Evolutionary conservation across 2,888 invertebrate genomes (phyloP), one percentile per base, ranked within the genome.

Genomic region (Tachina grossa): DNA sequence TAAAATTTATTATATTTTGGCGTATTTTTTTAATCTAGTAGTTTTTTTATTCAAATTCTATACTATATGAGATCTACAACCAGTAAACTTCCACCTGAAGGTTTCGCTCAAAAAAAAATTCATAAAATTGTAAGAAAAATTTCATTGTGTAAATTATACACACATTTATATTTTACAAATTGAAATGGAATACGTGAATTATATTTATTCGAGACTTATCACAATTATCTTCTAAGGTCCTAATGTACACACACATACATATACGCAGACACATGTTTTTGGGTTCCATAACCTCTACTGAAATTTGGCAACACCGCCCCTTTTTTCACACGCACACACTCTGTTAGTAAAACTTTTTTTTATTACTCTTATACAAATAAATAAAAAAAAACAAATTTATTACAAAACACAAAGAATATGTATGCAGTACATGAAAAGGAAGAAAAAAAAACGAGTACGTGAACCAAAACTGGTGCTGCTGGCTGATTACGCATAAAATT

Each of bases 401-500:
- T 77, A 51, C 57, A 59, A 78, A 78, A 78, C n/a, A 51, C 51
- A 68, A 69, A 68, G 22, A 53, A 69, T 8, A 45, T 41, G 39
- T 61, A 43, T 41, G 19, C 43, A 63, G 41, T 47, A 68, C 9
- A 49, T 55, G 39, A 71, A 78, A 72, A 83, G 68, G 31, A 77
- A 76, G 14, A 65, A 65, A 75, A 66, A 31, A 49, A 66, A 45
- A 78, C 66, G 77, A 78, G 83, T 83, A 83, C 83, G 77, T 83
- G 77, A 83, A 83, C 59, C 83, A 72, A 83, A 83, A 83, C 83
- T 78, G 71, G 71, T 83, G 77, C 53, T 69, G 61, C 47, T 59
- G 72, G 63, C 72, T 78, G 83, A 83, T 83, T 83, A 83, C 77
- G 77, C 83, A 83, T 78, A 16, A 72, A 78, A 74, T 72, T 78